Evolutionary conservation across 2,113 vertebrate species (phyloP).

Genomic region (Prinia subflava): DNA sequence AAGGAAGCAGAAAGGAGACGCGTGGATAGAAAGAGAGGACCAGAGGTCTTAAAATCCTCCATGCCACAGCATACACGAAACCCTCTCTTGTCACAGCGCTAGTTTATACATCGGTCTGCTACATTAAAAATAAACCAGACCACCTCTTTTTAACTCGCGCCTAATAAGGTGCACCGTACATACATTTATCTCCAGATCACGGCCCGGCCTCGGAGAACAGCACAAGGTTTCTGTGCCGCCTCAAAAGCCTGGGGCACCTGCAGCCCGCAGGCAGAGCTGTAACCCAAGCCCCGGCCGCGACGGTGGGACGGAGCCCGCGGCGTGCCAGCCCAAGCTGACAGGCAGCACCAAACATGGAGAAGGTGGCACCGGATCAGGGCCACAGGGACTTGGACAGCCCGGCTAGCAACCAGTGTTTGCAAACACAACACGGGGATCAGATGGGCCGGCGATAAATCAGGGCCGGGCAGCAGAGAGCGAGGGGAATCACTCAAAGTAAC

Average conservation of each 20-base stretch:
- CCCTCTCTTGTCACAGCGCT: neutral
- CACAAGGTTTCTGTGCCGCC: neutral
- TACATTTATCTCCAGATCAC: neutral
- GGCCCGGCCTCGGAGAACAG: neutral
- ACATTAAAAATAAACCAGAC: constrained; percentile 16
- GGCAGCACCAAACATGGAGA: constrained; percentile 83
- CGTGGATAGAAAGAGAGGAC: neutral
- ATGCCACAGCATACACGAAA: neutral
- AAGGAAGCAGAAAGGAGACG: neutral
- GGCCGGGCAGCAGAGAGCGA: neutral
- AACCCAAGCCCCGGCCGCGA: constrained; percentile 38
- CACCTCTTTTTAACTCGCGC: neutral
- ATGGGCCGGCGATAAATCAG: constrained; percentile 68
- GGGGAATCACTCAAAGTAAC: constrained; percentile 37
- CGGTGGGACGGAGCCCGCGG: constrained; percentile 36
- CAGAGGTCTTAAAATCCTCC: neutral
- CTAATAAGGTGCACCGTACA: neutral
- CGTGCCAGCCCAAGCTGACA: constrained; percentile 48
- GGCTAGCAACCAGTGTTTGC: constrained; percentile 83
- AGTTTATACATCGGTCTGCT: neutral
- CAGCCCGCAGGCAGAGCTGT: constrained; percentile 27
- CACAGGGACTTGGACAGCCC: constrained; percentile 56
- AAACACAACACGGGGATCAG: constrained; percentile 76
- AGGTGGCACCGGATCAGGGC: constrained; percentile 59
- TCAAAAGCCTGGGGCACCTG: neutral